phyloP scores from a whole-genome alignment of 2,888 invertebrate genomes.

The Tuta absoluta region DNA sequence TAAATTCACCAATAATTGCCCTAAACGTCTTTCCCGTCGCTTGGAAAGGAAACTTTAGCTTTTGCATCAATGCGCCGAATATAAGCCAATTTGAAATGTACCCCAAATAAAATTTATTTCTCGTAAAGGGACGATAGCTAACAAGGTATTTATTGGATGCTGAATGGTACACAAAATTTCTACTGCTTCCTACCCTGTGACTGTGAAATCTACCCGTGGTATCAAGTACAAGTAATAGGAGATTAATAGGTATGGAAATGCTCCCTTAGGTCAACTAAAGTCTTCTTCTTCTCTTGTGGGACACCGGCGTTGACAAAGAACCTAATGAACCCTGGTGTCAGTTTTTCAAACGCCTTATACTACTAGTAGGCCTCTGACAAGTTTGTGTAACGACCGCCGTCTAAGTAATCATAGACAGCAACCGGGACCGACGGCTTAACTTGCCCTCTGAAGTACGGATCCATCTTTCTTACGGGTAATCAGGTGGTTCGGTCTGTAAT shows the following conservation, averaged over 20 bases:
- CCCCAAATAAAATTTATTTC: slow-evolving; percentile 33
- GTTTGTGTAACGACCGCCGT: no score
- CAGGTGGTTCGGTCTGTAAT: no score
- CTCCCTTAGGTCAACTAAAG: no score
- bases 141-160: slow-evolving; percentile 58
- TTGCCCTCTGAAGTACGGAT: no score
- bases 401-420: no score
- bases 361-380: no score
- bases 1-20: neutral
- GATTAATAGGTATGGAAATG: neutral
- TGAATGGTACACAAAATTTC: slow-evolving; percentile 53
- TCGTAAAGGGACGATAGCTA: slow-evolving; percentile 34
- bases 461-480: no score
- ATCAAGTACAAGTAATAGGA: neutral
- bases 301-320: no score
- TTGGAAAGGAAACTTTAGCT: slow-evolving; percentile 1
- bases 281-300: no score
- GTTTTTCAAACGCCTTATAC: no score
- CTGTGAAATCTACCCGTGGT: slow-evolving; percentile 43
- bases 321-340: no score
- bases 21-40: neutral
- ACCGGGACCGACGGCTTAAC: no score
- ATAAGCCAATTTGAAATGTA: slow-evolving; percentile 33
- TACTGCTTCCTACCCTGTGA: slow-evolving; percentile 45
- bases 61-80: slow-evolving; percentile 21